Evolutionary conservation across 2,797 vertebrate genomes (phyloP).

Genomic region (Morus bassanus): DNA sequence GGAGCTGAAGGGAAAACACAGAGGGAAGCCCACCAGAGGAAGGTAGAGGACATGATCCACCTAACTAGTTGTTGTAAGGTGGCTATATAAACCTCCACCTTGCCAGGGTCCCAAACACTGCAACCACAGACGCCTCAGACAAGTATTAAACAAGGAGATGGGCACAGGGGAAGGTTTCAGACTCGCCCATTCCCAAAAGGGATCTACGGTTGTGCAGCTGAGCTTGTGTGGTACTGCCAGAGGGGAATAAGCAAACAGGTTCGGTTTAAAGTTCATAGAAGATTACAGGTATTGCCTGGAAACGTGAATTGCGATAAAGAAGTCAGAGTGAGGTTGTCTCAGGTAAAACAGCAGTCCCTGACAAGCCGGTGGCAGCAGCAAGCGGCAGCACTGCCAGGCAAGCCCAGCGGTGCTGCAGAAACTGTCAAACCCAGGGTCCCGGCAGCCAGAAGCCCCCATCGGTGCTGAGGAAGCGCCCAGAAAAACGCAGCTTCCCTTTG

Average conservation of each 20-base stretch:
- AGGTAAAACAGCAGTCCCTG: neutral
- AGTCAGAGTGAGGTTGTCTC: neutral
- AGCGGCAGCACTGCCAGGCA: neutral
- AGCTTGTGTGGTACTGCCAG: neutral
- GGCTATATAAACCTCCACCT: neutral
- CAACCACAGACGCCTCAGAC: neutral
- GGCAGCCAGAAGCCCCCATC: neutral
- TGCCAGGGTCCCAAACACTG: accelerated
- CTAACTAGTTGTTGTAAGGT: accelerated
- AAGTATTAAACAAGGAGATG: neutral
- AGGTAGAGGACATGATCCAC: neutral
- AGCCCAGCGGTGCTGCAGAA: neutral
- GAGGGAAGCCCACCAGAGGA: neutral
- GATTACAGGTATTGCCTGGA: neutral
- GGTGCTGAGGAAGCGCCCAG: neutral
- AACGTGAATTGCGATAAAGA: neutral
- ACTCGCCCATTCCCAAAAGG: neutral
- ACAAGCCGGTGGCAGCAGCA: neutral
- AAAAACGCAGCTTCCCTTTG: neutral
- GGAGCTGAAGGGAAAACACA: neutral
- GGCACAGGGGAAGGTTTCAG: neutral
- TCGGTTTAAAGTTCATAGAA: neutral
- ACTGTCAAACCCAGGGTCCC: neutral
- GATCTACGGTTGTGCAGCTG: neutral
- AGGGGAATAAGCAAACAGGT: neutral